These are phyloP conservation scores for Plebejus melissa DNA, from an alignment of 2,888 invertebrate genomes.

Conservation along the genomic window DNA sequence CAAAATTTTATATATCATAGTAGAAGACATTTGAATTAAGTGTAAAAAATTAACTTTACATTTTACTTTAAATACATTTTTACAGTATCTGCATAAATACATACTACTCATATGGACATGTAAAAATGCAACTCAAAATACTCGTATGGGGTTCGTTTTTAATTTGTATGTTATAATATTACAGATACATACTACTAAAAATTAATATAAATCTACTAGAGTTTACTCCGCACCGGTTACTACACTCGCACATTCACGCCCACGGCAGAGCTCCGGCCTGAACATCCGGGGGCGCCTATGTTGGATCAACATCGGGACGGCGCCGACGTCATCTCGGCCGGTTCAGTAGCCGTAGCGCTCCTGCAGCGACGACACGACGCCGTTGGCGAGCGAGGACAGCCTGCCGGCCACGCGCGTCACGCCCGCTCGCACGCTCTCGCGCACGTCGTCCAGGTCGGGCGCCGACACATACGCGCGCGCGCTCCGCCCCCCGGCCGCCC, in stretches of 20 bases:
- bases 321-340: background rate
- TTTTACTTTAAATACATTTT: conserved; percentile 15
- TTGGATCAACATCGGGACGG: too few relatives aligned
- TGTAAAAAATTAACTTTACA: background rate
- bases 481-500: conserved; percentile 39
- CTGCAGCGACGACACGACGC: conserved; percentile 95
- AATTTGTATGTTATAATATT: background rate
- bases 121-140: conserved; percentile 18
- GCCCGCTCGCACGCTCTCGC: conserved; percentile 97
- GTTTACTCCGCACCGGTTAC: background rate
- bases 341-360: conserved; percentile 84
- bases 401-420: conserved; percentile 97
- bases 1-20: background rate
- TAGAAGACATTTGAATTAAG: background rate
- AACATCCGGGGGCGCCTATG: too few relatives aligned
- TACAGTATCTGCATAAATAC: conserved; percentile 8
- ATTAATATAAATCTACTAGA: background rate
- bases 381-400: conserved; percentile 95
- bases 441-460: conserved; percentile 96
- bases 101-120: conserved; percentile 23
- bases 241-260: background rate
- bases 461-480: conserved; percentile 64
- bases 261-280: background rate
- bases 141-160: background rate
- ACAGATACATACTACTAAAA: background rate